A percentile compares a stretch with the other conserved stretches of the same genome.
These are phyloP conservation scores for Anneissia japonica DNA, from an alignment of 35 echinoderm and acorn worm species.

Conservation along the genomic window DNA sequence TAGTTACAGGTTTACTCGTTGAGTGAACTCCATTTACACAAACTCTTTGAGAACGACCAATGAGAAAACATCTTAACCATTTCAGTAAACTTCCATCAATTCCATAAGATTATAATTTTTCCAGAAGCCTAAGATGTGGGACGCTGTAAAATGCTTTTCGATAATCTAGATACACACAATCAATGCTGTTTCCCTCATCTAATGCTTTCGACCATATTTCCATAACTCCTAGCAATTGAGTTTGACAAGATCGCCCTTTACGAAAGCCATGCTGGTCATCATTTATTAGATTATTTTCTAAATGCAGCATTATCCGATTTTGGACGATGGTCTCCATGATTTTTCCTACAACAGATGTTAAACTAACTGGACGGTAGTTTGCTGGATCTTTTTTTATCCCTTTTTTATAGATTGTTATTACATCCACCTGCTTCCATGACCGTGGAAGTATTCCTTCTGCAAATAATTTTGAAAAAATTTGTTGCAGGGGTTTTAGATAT, in stretches of 20 bases:
- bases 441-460: background rate
- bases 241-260: constrained; percentile 25
- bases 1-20: background rate
- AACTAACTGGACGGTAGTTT: constrained; percentile 30
- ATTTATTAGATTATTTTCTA: background rate
- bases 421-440: background rate
- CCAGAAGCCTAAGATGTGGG: constrained; percentile 12
- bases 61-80: background rate
- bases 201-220: constrained; percentile 3
- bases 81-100: constrained; percentile 7
- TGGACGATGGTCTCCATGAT: constrained; percentile 20
- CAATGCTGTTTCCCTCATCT: constrained; percentile 30
- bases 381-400: constrained; percentile 2
- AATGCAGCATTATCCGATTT: background rate
- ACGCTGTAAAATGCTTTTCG: constrained; percentile 19
- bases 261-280: constrained; percentile 39
- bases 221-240: constrained; percentile 20
- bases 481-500: constrained; percentile 7
- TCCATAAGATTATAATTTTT: constrained; percentile 26
- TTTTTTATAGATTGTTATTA: background rate
- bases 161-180: constrained; percentile 8
- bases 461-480: constrained; percentile 13
- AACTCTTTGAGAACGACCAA: background rate
- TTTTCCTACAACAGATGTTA: constrained; percentile 18
- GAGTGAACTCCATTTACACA: background rate